Percentiles rank a stretch among this genome's conserved stretches.
Conservation (phyloP, 2,797 vertebrate genomes). For the Oceanodroma leucorhoa region DNA sequence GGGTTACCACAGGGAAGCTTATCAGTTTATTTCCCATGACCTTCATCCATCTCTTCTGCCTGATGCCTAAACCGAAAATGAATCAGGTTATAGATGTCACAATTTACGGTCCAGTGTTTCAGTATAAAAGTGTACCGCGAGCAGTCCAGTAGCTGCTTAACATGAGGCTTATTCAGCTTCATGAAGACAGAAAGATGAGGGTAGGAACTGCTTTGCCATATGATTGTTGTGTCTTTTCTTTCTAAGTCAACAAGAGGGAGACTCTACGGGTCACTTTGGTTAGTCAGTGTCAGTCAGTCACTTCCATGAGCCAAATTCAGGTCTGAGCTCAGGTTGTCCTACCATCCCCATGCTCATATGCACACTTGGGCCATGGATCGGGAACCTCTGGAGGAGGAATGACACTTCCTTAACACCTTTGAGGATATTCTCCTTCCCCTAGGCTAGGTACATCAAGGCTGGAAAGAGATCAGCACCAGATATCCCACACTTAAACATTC, state of each 20-base stretch:
- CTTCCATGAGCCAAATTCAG: neutral
- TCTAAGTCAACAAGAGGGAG: neutral
- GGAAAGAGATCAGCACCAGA: neutral
- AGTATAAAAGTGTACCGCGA: fast-evolving
- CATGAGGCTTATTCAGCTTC: neutral
- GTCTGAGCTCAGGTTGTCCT: neutral
- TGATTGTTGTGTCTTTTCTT: neutral
- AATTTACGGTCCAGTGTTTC: neutral
- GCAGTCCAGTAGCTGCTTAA: neutral
- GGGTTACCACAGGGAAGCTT: neutral
- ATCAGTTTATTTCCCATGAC: neutral
- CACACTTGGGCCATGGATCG: neutral
- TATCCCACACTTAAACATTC: neutral
- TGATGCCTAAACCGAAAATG: neutral
- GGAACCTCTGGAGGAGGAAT: neutral
- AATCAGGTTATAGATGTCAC: neutral
- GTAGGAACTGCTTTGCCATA: neutral
- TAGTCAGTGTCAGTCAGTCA: neutral
- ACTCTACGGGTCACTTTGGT: neutral
- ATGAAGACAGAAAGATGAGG: neutral
- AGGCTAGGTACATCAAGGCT: neutral
- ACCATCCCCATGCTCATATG: fast-evolving
- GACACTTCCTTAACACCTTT: neutral
- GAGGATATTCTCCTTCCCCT: neutral
- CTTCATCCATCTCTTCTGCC: neutral